Base-by-base conservation (phyloP, 2,888 invertebrate species). In the Drosophila demipolita region DNA sequence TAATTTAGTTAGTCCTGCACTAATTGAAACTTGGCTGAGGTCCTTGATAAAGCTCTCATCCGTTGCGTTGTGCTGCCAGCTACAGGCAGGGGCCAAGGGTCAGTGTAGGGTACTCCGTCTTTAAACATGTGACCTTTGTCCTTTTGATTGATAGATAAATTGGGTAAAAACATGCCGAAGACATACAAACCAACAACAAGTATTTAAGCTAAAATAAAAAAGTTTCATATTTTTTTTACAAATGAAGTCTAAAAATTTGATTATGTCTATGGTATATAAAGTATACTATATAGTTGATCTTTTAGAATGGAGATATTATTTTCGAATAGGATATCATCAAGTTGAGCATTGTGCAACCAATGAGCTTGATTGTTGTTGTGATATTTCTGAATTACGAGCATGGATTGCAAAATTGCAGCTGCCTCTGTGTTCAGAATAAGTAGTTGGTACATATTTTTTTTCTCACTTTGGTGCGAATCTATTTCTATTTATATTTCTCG, bases 1-100 rank as follows among this genome's bases (percentile, higher is more conserved):
- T 85, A 85, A 87, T 85, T 85, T 77, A 77, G 82, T 85, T 87
- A 73, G 29, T 77, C 68, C 73, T 68, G 75, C 73, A 83, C 83
- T 85, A 85, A 87, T 85, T 87, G 88, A 87, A 87, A 82, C 75
- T 80, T 60, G 78, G 75, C 73, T 61, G 66, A 69, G 70, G 35
- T 53, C 49, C 54, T 65, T 71, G 66, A 57, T 64, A 61, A 66
- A 62, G 64, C 63, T 45, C 20, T 15, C 33, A 23, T 35, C 23
- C 32, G 35, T 15, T 49, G 45, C 45, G 23, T 17, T 17, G 33
- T 12, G 23, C 45, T 23, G 20, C 23, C 9, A 35, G 26, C 36
- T 17, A 23, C n/a, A 23, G 32, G 23, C 26, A 9, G 9, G 17
- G 17, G 23, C 20, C 6, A 23, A 2, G 12, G 52, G 35, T 52